phyloP scores from a whole-genome alignment of 2,113 vertebrate genomes.

The Anseranas semipalmata region DNA sequence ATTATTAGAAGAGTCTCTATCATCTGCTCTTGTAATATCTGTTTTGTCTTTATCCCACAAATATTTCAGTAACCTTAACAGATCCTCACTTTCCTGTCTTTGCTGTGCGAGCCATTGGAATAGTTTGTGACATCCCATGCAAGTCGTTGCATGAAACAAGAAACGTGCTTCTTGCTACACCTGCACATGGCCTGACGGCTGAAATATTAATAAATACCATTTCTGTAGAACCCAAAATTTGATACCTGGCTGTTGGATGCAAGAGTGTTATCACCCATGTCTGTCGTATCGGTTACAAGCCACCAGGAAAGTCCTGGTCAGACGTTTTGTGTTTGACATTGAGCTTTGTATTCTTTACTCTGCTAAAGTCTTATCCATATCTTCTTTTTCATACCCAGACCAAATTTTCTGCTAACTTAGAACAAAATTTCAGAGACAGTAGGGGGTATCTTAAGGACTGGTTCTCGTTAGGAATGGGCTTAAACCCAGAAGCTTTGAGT shows the following conservation, averaged over 20 bases:
- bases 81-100: not conserved
- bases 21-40: not conserved
- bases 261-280: not conserved
- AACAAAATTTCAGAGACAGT: not conserved
- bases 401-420: not conserved
- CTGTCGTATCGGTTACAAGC: not conserved
- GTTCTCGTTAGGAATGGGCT: not conserved
- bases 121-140: not conserved
- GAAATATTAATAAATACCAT: not conserved
- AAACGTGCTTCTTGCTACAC: not conserved
- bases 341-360: not conserved
- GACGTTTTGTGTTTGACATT: not conserved
- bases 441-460: not conserved
- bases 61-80: not conserved
- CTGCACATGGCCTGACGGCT: not conserved
- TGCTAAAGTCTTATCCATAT: not conserved
- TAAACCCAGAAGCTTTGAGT: not conserved
- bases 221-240: not conserved
- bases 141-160: fast-evolving
- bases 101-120: not conserved
- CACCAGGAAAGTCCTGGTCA: not conserved
- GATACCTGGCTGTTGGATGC: not conserved
- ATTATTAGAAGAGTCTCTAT: not conserved
- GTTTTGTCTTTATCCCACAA: not conserved
- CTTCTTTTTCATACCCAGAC: not conserved